Evolutionary conservation across 2,888 invertebrate species (phyloP), one percentile per base, ranked within the genome.

Genomic region (Harpalus rufipes): DNA sequence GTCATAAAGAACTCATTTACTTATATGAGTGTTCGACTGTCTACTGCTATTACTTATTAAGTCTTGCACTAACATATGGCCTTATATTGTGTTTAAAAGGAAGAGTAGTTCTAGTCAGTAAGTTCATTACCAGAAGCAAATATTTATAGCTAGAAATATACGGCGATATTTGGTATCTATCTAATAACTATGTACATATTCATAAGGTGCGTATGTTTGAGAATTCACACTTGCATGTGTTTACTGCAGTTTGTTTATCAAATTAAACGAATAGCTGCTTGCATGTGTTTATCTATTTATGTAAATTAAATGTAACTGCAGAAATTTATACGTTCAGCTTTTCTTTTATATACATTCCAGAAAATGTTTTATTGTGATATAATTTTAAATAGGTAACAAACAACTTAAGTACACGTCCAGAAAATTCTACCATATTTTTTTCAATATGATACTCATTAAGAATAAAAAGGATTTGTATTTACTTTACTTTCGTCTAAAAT

Each of bases 1-100:
- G 32, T 68, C 68, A 12, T 68, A 39, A 68, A 68, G 68, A 68
- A 12, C 63, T 63, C 68, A 68, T 68, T 68, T 68, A 14, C 68
- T 68, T 68, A 68, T 65, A 65, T 68, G 68, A 63, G 63, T 25
- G 4, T 63, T 32, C 6, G 25, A 4, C 25, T 63, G 63, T 63
- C 25, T 25, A 63, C 16, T 14, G 39, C 10, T 14, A 39, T 7
- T 68, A 68, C 39, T 68, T 68, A 68, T 68, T 68, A 68, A 68
- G 39, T 39, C 68, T 3, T 68, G 68, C n/a, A 14, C 7, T 10
- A 39, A 68, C 68, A 68, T 68, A 68, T 68, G 68, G 68, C 14
- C 8, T 25, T 12, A 21, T 12, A 21, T 12, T 18, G 63, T 12
- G 12, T 63, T 21, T 63, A 21, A 21, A 63, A 32, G 39, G 21